phyloP scores from a whole-genome alignment of 2,113 vertebrate species.

The Podocnemis expansa region DNA sequence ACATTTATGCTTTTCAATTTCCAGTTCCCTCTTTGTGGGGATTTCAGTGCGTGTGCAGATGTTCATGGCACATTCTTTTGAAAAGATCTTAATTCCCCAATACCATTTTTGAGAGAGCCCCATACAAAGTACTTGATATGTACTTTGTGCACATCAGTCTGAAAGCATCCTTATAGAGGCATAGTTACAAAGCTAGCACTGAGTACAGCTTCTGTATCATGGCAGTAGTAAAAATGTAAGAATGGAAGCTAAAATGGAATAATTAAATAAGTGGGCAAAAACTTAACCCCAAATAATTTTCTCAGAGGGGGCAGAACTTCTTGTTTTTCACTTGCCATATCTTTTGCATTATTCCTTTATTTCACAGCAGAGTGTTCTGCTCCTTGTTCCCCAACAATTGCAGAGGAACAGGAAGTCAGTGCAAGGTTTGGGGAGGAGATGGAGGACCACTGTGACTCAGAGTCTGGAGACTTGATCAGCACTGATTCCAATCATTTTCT shows the following conservation, averaged over 20 bases:
- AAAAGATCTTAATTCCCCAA: neutral
- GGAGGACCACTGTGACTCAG: neutral
- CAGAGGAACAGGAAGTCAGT: neutral
- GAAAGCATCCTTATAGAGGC: neutral
- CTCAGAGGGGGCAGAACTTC: neutral
- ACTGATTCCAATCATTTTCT: neutral
- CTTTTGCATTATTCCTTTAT: neutral
- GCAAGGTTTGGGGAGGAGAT: no score
- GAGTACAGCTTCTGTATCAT: neutral
- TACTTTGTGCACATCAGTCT: neutral
- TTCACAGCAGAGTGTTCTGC: neutral
- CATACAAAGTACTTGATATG: neutral
- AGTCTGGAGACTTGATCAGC: neutral
- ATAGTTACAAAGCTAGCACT: neutral
- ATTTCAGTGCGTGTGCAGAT: neutral
- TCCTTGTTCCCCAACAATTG: neutral
- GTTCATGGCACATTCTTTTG: neutral
- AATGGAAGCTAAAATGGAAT: neutral
- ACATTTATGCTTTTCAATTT: neutral
- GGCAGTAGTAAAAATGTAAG: neutral
- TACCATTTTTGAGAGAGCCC: neutral
- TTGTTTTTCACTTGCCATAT: neutral
- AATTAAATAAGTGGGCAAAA: neutral
- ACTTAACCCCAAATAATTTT: neutral
- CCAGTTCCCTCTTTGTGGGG: neutral